Evolutionary conservation across 2,888 invertebrate genomes (phyloP).

Genomic region (Pteria penguin): DNA sequence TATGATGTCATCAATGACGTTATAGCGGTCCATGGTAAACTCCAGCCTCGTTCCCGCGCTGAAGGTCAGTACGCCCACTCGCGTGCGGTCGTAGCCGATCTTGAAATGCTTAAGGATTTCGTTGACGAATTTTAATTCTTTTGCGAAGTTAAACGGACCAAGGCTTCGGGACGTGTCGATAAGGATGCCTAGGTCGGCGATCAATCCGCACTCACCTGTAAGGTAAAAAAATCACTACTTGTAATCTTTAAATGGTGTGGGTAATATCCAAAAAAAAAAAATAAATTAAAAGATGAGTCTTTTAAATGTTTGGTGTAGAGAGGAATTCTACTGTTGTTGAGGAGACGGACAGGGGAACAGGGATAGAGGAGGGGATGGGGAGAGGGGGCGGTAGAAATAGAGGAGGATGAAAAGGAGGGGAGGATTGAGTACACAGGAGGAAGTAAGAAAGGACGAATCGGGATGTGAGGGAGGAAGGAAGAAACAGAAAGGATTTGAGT

Average conservation of each 20-base stretch:
- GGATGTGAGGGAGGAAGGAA: neutral
- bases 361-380: slow-evolving; percentile 4
- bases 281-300: too few species aligned
- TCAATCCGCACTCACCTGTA: slow-evolving; percentile 10
- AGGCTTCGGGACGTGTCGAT: slow-evolving; percentile 78
- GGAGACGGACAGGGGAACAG: neutral
- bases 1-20: slow-evolving; percentile 5
- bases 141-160: slow-evolving; percentile 66
- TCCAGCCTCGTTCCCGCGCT: slow-evolving; percentile 72
- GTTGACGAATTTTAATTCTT: slow-evolving; percentile 67
- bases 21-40: slow-evolving; percentile 61
- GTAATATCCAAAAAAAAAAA: too few species aligned
- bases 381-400: neutral
- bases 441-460: too few species aligned
- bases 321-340: neutral
- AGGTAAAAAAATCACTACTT: too few species aligned
- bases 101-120: slow-evolving; percentile 71
- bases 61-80: slow-evolving; percentile 75
- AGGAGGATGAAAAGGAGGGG: neutral
- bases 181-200: slow-evolving; percentile 71
- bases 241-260: too few species aligned
- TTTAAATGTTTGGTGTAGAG: neutral
- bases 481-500: neutral
- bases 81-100: slow-evolving; percentile 69
- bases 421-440: neutral